A percentile compares a stretch with the other conserved stretches of the same genome.
Evolutionary conservation across 1,140 invertebrate genomes (phyloP).

Genomic region (Euura saliciscinereae): DNA sequence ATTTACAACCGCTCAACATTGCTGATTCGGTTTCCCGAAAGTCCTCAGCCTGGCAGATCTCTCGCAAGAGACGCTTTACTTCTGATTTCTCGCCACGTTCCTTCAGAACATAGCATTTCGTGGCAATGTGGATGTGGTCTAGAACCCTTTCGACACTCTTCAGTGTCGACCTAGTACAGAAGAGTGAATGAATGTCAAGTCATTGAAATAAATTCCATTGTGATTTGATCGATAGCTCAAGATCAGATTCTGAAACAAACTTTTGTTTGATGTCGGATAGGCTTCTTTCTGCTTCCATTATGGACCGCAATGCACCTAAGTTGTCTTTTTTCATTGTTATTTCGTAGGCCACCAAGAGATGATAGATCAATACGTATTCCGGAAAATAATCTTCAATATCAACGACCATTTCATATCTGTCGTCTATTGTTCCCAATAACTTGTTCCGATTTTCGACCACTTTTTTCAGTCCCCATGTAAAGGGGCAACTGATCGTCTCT

Average conservation of each 20-base stretch:
- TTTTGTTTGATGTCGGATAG: not conserved
- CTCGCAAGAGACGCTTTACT: not conserved
- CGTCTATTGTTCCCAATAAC: not conserved
- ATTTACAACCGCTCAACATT: not conserved
- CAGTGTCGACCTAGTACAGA: not conserved
- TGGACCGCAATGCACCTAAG: too few species aligned
- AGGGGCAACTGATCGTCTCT: too few species aligned
- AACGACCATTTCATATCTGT: not conserved
- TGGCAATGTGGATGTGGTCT: not conserved
- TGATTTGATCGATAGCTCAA: not conserved
- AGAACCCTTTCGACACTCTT: not conserved
- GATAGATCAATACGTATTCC: too few species aligned
- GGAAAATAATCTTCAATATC: too few species aligned
- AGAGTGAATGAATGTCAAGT: not conserved
- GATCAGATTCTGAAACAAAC: not conserved
- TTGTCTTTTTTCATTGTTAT: too few species aligned
- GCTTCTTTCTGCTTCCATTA: not conserved
- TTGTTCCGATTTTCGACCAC: not conserved
- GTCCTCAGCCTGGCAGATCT: not conserved
- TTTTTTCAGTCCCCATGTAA: not conserved
- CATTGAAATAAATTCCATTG: not conserved
- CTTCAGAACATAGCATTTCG: not conserved
- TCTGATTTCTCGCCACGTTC: not conserved
- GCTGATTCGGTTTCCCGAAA: not conserved
- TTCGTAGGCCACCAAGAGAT: too few species aligned